Percentiles rank a stretch among this genome's conserved stretches.
Evolutionary conservation across 2,797 vertebrate species (phyloP).

Genomic region (Fundulus diaphanus): DNA sequence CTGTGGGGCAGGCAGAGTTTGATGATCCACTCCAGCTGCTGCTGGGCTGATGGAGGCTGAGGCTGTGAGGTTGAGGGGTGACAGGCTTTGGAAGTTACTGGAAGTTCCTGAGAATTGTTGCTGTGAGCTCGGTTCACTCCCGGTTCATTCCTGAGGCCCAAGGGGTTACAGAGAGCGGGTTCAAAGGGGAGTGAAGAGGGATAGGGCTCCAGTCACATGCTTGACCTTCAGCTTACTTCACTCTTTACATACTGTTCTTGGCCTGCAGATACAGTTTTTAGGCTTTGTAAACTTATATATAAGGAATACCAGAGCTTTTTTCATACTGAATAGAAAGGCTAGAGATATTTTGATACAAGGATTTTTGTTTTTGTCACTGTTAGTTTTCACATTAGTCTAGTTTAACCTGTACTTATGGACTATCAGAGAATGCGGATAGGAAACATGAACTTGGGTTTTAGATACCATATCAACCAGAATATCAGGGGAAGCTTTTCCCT

Average conservation of each 20-base stretch:
- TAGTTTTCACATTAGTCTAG: background rate
- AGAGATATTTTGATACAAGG: background rate
- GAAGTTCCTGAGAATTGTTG: constrained; percentile 71
- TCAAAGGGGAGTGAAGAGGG: constrained; percentile 21
- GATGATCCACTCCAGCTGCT: constrained; percentile 75
- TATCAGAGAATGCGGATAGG: background rate
- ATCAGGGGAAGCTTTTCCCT: background rate
- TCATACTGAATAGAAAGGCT: background rate
- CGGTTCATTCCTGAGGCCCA: constrained; percentile 70
- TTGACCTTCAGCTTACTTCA: constrained; percentile 71
- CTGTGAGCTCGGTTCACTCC: constrained; percentile 66
- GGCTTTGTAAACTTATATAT: constrained; percentile 11
- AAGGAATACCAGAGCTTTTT: background rate
- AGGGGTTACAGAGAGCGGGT: constrained; percentile 60
- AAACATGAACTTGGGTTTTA: background rate
- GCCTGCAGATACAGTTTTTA: constrained; percentile 32
- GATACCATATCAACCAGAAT: background rate
- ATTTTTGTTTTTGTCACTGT: background rate
- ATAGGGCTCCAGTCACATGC: constrained; percentile 70
- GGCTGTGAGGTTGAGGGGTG: constrained; percentile 54
- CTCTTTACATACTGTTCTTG: constrained; percentile 49
- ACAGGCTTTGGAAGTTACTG: constrained; percentile 66
- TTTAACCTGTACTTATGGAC: background rate
- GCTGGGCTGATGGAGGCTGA: constrained; percentile 66
- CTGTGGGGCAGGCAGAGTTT: constrained; percentile 44